Evolutionary conservation across 2,113 vertebrate species (phyloP), one percentile per base, ranked within the genome.

Genomic region (Gymnobelideus leadbeateri): DNA sequence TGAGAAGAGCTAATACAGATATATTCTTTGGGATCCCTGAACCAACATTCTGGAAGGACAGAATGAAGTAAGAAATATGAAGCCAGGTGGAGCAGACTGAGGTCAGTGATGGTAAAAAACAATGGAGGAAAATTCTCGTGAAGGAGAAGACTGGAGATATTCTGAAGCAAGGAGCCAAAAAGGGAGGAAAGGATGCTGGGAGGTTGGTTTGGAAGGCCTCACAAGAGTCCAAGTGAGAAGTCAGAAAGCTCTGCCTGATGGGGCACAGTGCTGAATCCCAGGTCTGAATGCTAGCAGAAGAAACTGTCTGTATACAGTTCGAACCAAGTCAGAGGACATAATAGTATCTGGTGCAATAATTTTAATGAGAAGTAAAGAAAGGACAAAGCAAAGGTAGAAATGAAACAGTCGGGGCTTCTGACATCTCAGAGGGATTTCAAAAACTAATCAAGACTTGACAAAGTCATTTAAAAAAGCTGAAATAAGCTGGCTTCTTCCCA

Each of bases 371-470:
- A 84, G 19, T 21, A n/a, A 43, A 43, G 68, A 43, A 84, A 43
- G 37, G 68, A 23, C 68, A 84, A 84, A 84, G 68, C 37, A 84
- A 84, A 84, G 68, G n/a, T 84, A 84, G n/a, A 84, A 84, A 84
- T 84, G 37, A 84, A 84, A 84, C 23, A 1, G 68, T 84, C 19
- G 7, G 19, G 68, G 68, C 37, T 84, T 43, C 68, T 84, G 68
- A 43, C 68, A 84, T 84, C 68, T 84, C 68, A 84, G 68, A 84
- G n/a, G n/a, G 68, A 84, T 84, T 84, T 84, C n/a, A 84, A 84
- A 84, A 84, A 84, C n/a, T 84, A 84, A 84, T 84, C 68, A 84
- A 84, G 68, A 43, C 68, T 84, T 84, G 68, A 84, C 68, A 84
- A 84, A 84, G n/a, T 84, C 68, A 84, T 84, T 84, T 84, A 43